A percentile compares a stretch with the other conserved stretches of the same genome.
Conservation (phyloP, 2,888 invertebrate genomes). For the Sarcophaga subvicina region DNA sequence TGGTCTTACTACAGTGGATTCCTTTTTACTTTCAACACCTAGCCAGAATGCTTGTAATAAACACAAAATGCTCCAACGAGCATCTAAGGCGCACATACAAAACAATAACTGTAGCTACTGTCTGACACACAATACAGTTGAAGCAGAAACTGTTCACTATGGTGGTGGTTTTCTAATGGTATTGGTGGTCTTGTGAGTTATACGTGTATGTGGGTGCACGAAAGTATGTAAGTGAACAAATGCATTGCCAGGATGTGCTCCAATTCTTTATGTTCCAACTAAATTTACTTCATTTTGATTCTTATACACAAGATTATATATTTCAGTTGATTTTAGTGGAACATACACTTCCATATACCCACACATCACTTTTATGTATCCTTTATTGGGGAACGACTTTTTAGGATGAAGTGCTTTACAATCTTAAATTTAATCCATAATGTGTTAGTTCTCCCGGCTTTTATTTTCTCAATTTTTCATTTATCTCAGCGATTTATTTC, state of each 20-base stretch:
- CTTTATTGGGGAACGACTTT: conserved; percentile 46
- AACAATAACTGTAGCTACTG: neutral
- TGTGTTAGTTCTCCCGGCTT: conserved; percentile 15
- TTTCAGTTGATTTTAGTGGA: conserved; percentile 41
- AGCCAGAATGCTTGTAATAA: neutral
- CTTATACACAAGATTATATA: neutral
- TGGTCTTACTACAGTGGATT: conserved; percentile 32
- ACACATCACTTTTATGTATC: neutral
- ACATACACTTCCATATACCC: neutral
- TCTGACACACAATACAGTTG: neutral
- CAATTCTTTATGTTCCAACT: conserved; percentile 64
- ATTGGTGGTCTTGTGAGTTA: conserved; percentile 15
- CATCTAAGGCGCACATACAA: neutral
- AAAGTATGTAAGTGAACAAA: conserved; percentile 36
- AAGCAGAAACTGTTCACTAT: neutral
- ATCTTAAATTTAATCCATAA: conserved; percentile 62
- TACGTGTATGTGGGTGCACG: neutral
- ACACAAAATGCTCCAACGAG: conserved; percentile 17
- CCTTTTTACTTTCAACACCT: neutral
- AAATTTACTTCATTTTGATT: conserved; percentile 27
- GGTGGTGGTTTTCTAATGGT: neutral
- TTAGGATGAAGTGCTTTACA: conserved; percentile 57
- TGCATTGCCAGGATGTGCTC: conserved; percentile 60
- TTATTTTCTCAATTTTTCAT: conserved; percentile 39
- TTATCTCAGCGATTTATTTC: neutral